These are phyloP conservation scores for Saxidomus purpurata DNA, from an alignment of 1,140 invertebrate species.

Conservation along the genomic window DNA sequence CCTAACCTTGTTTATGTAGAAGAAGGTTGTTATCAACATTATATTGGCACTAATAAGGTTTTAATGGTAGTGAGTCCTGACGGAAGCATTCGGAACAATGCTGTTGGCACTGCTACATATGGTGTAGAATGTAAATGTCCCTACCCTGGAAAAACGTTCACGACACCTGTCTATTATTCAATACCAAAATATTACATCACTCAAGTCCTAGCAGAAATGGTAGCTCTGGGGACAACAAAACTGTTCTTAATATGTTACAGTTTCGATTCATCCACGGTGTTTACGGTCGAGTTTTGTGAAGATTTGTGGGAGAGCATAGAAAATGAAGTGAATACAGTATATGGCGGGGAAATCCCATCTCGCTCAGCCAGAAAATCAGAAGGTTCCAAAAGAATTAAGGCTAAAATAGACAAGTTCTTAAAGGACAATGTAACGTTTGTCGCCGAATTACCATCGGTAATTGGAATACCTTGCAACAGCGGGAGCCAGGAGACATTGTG, in stretches of 20 bases:
- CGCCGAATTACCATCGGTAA: neutral
- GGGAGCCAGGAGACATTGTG: no score
- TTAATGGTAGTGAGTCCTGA: constrained; percentile 35
- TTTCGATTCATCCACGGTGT: constrained; percentile 23
- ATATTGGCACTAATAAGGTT: neutral
- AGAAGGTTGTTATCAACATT: constrained; percentile 31
- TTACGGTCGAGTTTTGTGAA: constrained; percentile 10
- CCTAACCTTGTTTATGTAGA: constrained; percentile 17
- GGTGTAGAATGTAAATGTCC: constrained; percentile 68
- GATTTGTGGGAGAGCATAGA: neutral
- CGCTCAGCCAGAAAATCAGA: constrained; percentile 7
- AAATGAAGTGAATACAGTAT: constrained; percentile 22
- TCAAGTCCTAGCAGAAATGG: constrained; percentile 59
- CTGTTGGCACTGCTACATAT: neutral
- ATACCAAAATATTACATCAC: constrained; percentile 49
- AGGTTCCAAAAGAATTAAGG: neutral
- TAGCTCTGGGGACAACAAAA: constrained; percentile 9
- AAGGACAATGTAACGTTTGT: neutral
- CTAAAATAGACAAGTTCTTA: neutral
- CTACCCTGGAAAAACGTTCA: constrained; percentile 34
- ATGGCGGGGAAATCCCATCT: no score
- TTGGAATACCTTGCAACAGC: no score
- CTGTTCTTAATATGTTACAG: constrained; percentile 48
- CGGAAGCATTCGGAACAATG: neutral
- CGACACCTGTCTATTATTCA: constrained; percentile 39